Conservation (phyloP, 2,888 invertebrate genomes). For the Acrobasis repandana region DNA sequence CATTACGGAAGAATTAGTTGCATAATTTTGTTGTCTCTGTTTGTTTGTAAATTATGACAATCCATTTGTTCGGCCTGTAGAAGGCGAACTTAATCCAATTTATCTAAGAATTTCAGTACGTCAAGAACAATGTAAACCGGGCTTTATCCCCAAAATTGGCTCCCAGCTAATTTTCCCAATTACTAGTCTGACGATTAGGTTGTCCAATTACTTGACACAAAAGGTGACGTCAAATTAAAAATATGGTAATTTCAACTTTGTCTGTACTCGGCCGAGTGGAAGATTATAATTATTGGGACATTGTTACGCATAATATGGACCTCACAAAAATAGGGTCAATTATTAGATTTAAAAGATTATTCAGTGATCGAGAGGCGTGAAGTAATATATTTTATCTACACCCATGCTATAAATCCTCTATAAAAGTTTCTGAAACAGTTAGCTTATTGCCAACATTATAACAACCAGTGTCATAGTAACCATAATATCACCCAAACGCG, state of each 20-base stretch:
- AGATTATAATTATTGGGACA: slow-evolving; percentile 79
- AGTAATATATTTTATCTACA: too few relatives aligned
- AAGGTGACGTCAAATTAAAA: slow-evolving; percentile 69
- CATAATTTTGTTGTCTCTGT: too few relatives aligned
- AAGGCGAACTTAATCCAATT: too few relatives aligned
- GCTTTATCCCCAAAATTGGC: slow-evolving; percentile 1
- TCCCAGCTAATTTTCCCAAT: slow-evolving; percentile 43
- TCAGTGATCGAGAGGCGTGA: slow-evolving; percentile 8
- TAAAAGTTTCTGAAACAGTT: too few relatives aligned
- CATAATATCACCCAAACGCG: too few relatives aligned
- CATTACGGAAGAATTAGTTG: too few relatives aligned
- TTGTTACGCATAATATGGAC: slow-evolving; percentile 39
- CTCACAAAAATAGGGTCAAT: slow-evolving; percentile 14
- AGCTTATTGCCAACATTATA: too few relatives aligned
- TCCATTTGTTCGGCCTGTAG: too few relatives aligned
- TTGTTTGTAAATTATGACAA: too few relatives aligned
- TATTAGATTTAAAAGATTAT: slow-evolving; percentile 5
- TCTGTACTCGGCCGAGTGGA: slow-evolving; percentile 70
- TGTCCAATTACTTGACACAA: slow-evolving; percentile 65
- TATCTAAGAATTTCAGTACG: too few relatives aligned
- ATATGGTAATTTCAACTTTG: slow-evolving; percentile 79
- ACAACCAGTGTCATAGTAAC: too few relatives aligned
- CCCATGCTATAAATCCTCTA: too few relatives aligned
- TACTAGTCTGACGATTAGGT: slow-evolving; percentile 64
- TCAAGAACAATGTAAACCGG: background rate